Conservation (phyloP, 1,140 invertebrate genomes). For the Paraescarpia echinospica region DNA sequence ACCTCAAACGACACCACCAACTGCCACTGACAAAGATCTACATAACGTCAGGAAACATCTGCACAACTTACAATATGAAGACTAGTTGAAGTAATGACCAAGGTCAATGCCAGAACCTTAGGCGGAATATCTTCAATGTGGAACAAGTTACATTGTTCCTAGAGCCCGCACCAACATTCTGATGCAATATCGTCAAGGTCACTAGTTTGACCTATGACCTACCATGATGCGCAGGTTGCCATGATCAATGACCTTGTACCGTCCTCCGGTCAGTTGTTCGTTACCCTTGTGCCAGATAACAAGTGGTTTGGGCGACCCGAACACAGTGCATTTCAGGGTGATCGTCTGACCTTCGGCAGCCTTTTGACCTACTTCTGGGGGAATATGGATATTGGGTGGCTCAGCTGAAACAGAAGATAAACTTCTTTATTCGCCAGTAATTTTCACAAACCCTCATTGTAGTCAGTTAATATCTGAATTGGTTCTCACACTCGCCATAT, state of each 20-base stretch:
- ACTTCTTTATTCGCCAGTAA: neutral
- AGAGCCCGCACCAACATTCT: no score
- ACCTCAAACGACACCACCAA: no score
- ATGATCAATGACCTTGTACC: conserved; percentile 70
- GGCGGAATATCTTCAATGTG: no score
- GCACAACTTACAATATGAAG: no score
- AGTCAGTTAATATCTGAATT: neutral
- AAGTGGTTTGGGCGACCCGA: conserved; percentile 88
- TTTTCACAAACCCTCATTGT: neutral
- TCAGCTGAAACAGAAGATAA: conserved; percentile 65
- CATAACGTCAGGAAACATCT: no score
- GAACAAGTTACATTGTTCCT: no score
- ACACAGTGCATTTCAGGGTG: conserved; percentile 83
- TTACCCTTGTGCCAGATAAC: conserved; percentile 87
- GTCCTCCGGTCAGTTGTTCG: conserved; percentile 78
- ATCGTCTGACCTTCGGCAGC: conserved; percentile 79
- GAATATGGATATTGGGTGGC: conserved; percentile 83
- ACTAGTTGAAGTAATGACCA: no score
- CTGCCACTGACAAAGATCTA: no score
- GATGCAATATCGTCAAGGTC: neutral
- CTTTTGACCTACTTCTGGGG: conserved; percentile 69
- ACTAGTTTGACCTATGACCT: neutral
- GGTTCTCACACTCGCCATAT: neutral
- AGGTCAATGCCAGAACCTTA: no score
- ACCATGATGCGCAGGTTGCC: conserved; percentile 80